These are phyloP conservation scores for Verasper variegatus DNA, from an alignment of 2,113 vertebrate genomes.

Conservation along the genomic window DNA sequence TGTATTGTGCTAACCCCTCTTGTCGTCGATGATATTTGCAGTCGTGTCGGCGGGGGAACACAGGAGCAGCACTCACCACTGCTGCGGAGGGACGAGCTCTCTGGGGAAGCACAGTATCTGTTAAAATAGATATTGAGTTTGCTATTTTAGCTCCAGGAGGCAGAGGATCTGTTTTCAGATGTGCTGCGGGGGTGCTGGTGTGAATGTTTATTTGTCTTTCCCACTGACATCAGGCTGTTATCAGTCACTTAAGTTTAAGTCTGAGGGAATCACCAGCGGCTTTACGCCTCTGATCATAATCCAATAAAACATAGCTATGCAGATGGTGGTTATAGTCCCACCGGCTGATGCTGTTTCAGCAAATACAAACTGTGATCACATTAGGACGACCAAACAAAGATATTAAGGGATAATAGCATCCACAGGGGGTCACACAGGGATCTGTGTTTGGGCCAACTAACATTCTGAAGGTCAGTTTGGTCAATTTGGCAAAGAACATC, in stretches of 20 bases:
- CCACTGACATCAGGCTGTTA: slow-evolving; percentile 61
- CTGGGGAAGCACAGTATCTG: slow-evolving; percentile 59
- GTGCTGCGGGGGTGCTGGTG: slow-evolving; percentile 44
- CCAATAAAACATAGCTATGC: slow-evolving; percentile 53
- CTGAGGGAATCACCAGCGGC: slow-evolving; percentile 40
- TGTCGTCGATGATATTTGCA: slow-evolving; percentile 34
- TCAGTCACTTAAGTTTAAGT: slow-evolving; percentile 50
- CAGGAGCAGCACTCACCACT: slow-evolving; percentile 27
- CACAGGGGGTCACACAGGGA: neutral
- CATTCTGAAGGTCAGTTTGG: neutral
- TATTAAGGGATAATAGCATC: neutral
- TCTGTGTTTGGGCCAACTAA: neutral
- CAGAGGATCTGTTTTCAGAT: slow-evolving; percentile 66
- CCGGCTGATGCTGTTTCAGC: slow-evolving; percentile 3
- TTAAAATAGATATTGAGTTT: slow-evolving; percentile 73
- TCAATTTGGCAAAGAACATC: neutral
- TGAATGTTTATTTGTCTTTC: slow-evolving; percentile 78
- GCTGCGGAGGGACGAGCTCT: slow-evolving; percentile 45
- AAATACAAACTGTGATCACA: slow-evolving; percentile 25
- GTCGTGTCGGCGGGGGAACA: slow-evolving; percentile 19
- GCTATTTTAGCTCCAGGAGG: slow-evolving; percentile 70
- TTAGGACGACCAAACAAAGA: slow-evolving; percentile 20
- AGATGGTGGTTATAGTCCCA: slow-evolving; percentile 33
- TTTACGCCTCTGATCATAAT: slow-evolving; percentile 50
- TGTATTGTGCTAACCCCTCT: slow-evolving; percentile 34